These are phyloP conservation scores for Argynnis bischoffii DNA, from an alignment of 2,888 invertebrate genomes.

Conservation along the genomic window DNA sequence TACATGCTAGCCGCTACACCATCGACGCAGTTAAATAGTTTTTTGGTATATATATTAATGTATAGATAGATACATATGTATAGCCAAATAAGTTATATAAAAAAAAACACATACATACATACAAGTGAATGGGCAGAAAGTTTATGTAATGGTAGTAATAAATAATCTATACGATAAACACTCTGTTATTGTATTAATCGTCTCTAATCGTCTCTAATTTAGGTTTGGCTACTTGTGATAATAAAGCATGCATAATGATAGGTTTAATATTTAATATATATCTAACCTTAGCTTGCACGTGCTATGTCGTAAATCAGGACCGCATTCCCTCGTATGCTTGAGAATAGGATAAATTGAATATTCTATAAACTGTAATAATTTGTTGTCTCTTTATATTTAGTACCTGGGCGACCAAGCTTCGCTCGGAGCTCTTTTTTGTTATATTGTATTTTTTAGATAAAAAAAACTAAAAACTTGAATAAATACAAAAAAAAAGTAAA, in stretches of 20 bases:
- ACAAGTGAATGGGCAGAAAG: neutral
- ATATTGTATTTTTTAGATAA: too few species aligned
- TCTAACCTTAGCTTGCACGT: slow-evolving; percentile 32
- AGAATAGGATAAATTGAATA: slow-evolving; percentile 6
- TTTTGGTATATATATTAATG: too few species aligned
- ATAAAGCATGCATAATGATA: slow-evolving; percentile 29
- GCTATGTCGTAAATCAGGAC: slow-evolving; percentile 32
- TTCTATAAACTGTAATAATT: neutral
- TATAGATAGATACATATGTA: too few species aligned
- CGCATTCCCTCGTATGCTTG: slow-evolving; percentile 25
- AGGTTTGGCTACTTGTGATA: slow-evolving; percentile 26
- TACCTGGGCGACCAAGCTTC: too few species aligned
- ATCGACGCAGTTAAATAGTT: too few species aligned
- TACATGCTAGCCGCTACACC: too few species aligned
- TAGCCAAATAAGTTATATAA: too few species aligned
- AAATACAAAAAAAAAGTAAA: too few species aligned
- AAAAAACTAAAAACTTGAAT: too few species aligned
- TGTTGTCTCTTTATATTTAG: too few species aligned
- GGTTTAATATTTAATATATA: slow-evolving; percentile 27
- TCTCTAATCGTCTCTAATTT: slow-evolving; percentile 21
- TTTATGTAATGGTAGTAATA: neutral
- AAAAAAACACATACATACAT: neutral
- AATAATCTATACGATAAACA: slow-evolving; percentile 8
- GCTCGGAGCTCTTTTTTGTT: too few species aligned
- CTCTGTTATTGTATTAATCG: slow-evolving; percentile 12